These are phyloP conservation scores for Rhinopomastus cyanomelas DNA, from an alignment of 2,113 vertebrate species.

Conservation along the genomic window DNA sequence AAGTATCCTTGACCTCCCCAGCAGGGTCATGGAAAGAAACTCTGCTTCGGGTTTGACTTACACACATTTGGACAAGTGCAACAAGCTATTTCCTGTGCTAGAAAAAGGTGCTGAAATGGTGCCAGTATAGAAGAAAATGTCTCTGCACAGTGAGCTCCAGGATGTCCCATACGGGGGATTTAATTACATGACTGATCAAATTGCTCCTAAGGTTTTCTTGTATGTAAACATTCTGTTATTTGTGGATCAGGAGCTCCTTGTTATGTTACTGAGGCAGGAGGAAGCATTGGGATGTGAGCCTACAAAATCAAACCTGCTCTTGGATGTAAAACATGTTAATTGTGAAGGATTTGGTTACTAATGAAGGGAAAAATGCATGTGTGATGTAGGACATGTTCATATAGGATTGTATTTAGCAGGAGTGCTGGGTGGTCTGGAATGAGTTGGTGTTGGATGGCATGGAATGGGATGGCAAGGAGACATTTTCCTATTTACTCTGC, in stretches of 20 bases:
- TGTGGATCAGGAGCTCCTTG: not conserved
- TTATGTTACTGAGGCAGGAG: not conserved
- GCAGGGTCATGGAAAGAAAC: not conserved
- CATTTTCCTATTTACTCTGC: not conserved
- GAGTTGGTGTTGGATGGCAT: not conserved
- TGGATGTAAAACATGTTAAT: not conserved
- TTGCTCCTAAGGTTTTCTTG: not conserved
- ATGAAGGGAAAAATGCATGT: not conserved
- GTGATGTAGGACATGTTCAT: not conserved
- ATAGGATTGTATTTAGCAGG: not conserved
- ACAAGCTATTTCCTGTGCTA: constrained; percentile 55
- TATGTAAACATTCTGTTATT: not conserved
- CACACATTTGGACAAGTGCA: constrained; percentile 47
- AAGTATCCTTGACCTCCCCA: constrained; percentile 11
- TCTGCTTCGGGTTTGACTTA: constrained; percentile 48
- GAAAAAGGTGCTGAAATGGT: constrained; percentile 19
- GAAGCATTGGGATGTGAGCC: not conserved
- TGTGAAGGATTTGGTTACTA: not conserved
- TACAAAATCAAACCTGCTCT: not conserved
- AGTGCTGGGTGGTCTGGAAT: not conserved
- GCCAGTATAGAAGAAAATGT: constrained; percentile 10
- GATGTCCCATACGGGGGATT: not conserved
- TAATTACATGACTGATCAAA: not conserved
- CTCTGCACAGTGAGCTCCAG: not conserved
- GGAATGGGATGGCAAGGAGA: too few relatives aligned